phyloP scores from a whole-genome alignment of 2,888 invertebrate species.

The Agriopis leucophaearia region DNA sequence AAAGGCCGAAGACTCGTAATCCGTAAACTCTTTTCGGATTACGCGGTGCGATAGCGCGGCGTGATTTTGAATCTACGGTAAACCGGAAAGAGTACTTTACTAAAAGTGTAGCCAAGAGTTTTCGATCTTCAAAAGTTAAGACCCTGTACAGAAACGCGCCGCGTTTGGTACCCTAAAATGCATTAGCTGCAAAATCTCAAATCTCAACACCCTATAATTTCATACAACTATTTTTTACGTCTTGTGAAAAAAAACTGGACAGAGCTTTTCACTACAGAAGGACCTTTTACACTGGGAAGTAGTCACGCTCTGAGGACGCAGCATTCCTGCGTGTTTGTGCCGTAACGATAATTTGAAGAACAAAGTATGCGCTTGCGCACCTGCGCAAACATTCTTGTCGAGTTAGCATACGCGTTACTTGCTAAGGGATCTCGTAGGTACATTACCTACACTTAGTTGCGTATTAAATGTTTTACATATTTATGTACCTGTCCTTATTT shows the following conservation, averaged over 20 bases:
- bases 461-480: slow-evolving; percentile 24
- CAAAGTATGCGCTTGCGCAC: slow-evolving; percentile 77
- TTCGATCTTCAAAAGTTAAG: no score
- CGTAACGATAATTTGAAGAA: slow-evolving; percentile 79
- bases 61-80: no score
- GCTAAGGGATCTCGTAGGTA: slow-evolving; percentile 55
- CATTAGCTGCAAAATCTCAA: no score
- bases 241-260: neutral
- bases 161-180: no score
- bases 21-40: no score
- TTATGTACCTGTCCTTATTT: slow-evolving; percentile 15
- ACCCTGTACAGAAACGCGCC: no score
- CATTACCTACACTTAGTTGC: slow-evolving; percentile 6
- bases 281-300: slow-evolving; percentile 35
- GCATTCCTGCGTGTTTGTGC: slow-evolving; percentile 61
- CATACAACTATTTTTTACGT: no score
- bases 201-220: no score
- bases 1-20: no score
- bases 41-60: no score
- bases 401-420: slow-evolving; percentile 65
- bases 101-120: no score
- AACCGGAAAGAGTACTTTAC: no score
- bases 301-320: slow-evolving; percentile 46
- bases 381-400: slow-evolving; percentile 80
- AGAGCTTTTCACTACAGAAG: slow-evolving; percentile 13